These are phyloP conservation scores for Heliconius nattereri DNA, from an alignment of 1,140 invertebrate species.

Conservation along the genomic window DNA sequence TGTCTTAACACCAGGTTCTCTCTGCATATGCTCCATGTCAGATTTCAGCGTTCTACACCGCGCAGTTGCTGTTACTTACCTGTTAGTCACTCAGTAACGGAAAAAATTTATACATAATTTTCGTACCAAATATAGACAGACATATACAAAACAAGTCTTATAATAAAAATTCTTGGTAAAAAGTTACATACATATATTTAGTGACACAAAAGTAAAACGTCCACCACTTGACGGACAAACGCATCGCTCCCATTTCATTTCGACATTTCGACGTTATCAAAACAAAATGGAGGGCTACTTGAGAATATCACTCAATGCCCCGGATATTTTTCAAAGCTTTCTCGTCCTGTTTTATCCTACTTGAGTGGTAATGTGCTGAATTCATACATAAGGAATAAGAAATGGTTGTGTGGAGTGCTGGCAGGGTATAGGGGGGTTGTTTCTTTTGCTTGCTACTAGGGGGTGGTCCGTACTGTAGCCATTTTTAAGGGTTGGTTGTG, in stretches of 20 bases:
- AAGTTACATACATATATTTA: not conserved
- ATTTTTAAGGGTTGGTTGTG: conserved; percentile 17
- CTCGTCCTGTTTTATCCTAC: conserved; percentile 81
- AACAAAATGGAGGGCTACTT: conserved; percentile 64
- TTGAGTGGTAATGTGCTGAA: conserved; percentile 82
- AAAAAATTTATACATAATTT: no score
- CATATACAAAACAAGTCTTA: no score
- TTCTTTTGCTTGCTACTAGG: conserved; percentile 54
- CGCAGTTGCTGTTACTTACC: no score
- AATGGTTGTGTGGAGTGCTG: conserved; percentile 68
- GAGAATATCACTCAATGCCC: conserved; percentile 66
- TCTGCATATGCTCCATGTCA: no score
- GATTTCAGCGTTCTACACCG: no score
- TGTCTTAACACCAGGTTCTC: no score
- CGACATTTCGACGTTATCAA: conserved; percentile 44
- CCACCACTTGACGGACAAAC: conserved; percentile 39
- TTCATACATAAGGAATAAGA: conserved; percentile 82
- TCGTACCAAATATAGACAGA: no score
- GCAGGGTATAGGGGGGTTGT: conserved; percentile 48
- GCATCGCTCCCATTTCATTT: conserved; percentile 48
- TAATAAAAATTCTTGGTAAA: no score
- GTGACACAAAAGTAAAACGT: not conserved
- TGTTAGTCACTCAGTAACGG: no score
- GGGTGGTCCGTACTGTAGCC: conserved; percentile 41
- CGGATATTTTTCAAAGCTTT: conserved; percentile 80